Base-by-base conservation (phyloP, 2,888 invertebrate species). In the Chymomyza fuscimana region DNA sequence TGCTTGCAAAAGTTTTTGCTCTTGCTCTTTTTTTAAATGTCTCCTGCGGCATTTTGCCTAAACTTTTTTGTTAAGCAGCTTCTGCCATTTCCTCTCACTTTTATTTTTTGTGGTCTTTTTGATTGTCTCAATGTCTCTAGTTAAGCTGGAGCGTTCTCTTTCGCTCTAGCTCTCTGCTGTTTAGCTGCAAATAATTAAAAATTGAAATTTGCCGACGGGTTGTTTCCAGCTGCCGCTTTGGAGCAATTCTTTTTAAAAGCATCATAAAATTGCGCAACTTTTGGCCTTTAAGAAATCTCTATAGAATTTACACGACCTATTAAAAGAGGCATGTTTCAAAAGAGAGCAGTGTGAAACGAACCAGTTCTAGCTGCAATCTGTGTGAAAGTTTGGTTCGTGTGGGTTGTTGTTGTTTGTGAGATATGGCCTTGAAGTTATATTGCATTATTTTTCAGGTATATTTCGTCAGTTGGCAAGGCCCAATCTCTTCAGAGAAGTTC, bases 111-210 rank as follows among this genome's bases (percentile, higher is more conserved):
- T 46, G 40, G 40, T 12, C 40, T 2, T 46, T 46, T 46, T 46
- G 40, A 46, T 46, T 46, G 40, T 46, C 40, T 46, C 40, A 32
- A 32, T 32, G 32, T 32, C 10, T 46, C 40, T 46, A 32, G 36
- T 59, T 60, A 65, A 65, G 74, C 71, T 32, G 70, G 40, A 10
- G 40, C 6, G 40, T 12, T 46, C 12, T 10, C 70, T 68, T 61
- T 51, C 60, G 52, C 40, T 46, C 58, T 46, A 51, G 51, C 25
- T 25, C 51, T 52, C 64, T 66, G 63, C 52, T 64, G 50, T 65
- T 46, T 56, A 67, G 63, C 70, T 67, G 63, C 78, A 72, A 80
- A 80, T 82, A 79, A 72, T 75, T 77, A 77, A 79, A 32, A 77
- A 72, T 54, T 70, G 65, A 71, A 66, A 63, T 51, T 3, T 54